Evolutionary conservation across 2,113 vertebrate species (phyloP), one percentile per base, ranked within the genome.

Genomic region (Pterocles gutturalis): DNA sequence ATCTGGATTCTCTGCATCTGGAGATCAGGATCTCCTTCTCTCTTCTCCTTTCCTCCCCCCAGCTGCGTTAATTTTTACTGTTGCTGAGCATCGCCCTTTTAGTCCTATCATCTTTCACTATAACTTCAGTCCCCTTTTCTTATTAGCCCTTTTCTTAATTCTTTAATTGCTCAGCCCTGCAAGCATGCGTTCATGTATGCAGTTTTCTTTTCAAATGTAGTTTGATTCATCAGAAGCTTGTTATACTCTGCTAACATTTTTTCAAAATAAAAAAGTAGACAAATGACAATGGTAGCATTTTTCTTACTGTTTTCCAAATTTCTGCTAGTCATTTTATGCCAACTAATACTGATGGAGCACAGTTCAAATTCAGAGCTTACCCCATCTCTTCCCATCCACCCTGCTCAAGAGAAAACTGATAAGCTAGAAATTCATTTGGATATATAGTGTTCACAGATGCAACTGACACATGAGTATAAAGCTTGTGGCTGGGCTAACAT

Each of bases 1-100:
- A 93, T 95, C 77, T 91, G 83, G 93, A 89, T 95, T 92, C 64
- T 90, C 76, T 94, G 69, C 64, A 93, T 90, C 83, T 81, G 86
- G 91, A 87, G 91, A 87, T 83, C 65, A 75, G 81, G 83, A 91
- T 94, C 77, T 84, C 51, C 67, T 70, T 96, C 82, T 80, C 16
- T 88, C 18, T 93, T 87, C 51, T 90, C 61, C 61, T 90, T 93
- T 93, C 75, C 58, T 92, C 45, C 87, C 29, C 67, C 31, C 45
- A 77, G 31, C 93, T 90, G 83, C 7, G 25, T 67, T 97, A 72
- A 92, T 90, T 95, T 92, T 90, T 90, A 58, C 85, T 80, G 85
- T 57, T 77, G 38, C 57, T 69, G 57, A 95, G 60, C 48, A 80
- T 70, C 5, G 5, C 54, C n/a, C 43, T 70, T 96, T 92, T 83